Conservation (phyloP, 2,797 vertebrate species). For the Pangasius larnaudii region DNA sequence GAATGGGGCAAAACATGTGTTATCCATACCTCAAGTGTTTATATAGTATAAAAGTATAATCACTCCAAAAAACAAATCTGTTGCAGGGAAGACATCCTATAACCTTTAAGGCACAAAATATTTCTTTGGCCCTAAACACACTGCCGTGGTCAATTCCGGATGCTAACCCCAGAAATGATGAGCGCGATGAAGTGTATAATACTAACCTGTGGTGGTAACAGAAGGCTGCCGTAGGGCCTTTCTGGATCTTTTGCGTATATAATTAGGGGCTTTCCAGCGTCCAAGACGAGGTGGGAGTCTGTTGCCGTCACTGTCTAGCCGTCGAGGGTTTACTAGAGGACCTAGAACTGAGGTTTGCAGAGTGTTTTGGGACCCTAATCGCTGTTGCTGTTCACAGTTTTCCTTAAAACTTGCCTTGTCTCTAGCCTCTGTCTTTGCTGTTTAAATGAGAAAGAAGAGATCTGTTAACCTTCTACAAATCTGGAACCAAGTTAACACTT, state of each 20-base stretch:
- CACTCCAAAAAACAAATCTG: background rate
- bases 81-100: background rate
- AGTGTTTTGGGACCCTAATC: slow-evolving; percentile 35
- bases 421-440: slow-evolving; percentile 60
- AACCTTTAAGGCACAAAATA: background rate
- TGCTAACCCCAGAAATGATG: background rate
- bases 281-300: slow-evolving; percentile 33
- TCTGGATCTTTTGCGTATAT: slow-evolving; percentile 8
- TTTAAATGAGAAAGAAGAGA: background rate
- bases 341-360: slow-evolving; percentile 47
- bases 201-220: slow-evolving; percentile 28
- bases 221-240: background rate
- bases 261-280: slow-evolving; percentile 24
- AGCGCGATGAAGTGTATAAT: background rate
- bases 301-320: slow-evolving; percentile 35
- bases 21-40: background rate
- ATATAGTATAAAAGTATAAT: background rate
- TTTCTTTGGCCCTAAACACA: background rate
- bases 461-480: background rate
- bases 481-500: background rate
- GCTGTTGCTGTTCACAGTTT: slow-evolving; percentile 59
- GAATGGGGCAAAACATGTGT: background rate
- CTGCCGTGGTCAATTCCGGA: background rate
- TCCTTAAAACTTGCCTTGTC: slow-evolving; percentile 57
- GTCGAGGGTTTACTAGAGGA: slow-evolving; percentile 21